Evolutionary conservation across 2,113 vertebrate genomes (phyloP), one percentile per base, ranked within the genome.

Genomic region (Polyodon spathula): DNA sequence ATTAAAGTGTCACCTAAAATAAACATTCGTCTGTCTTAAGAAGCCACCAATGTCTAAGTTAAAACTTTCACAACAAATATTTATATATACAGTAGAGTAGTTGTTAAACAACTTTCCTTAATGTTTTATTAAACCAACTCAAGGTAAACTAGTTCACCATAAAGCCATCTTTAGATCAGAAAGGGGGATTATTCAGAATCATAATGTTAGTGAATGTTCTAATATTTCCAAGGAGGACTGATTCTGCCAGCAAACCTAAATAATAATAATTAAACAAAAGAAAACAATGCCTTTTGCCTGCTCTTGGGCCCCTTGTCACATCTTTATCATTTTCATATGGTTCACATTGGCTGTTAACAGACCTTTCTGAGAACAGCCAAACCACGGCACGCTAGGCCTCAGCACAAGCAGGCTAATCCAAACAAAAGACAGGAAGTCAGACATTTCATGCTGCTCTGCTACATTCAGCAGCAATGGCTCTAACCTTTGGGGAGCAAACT

Each of bases 311-410:
- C 42, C 65, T 76, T 63, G 74, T 73, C 56, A 60, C 41, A 71
- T 78, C 72, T 71, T 77, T 73, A 83, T 87, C 76, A 66, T 57
- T 77, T 79, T 68, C 79, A 86, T 77, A 81, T 85, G 74, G 71
- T 71, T 71, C 69, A 43, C 61, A 46, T 71, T 69, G 62, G 61
- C 56, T 63, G 54, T 37, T 67, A 58, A 0, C 68, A 77, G 73
- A 78, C 66, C 56, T 73, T 64, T 60, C 40, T 40, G 59, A 59
- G 54, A 67, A 55, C 39, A 71, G 70, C 63, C 71, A 69, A 66
- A 72, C 39, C 73, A 43, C 37, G 58, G 65, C 51, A 62, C 41
- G 6, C 60, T 55, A 59, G 37, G 42, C 54, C 27, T 39, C 46
- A 53, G 54, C 58, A 27, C 57, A 48, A 37, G 11, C 60, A 68